Evolutionary conservation across 2,113 vertebrate genomes (phyloP).

Genomic region (Pungitius pungitius): DNA sequence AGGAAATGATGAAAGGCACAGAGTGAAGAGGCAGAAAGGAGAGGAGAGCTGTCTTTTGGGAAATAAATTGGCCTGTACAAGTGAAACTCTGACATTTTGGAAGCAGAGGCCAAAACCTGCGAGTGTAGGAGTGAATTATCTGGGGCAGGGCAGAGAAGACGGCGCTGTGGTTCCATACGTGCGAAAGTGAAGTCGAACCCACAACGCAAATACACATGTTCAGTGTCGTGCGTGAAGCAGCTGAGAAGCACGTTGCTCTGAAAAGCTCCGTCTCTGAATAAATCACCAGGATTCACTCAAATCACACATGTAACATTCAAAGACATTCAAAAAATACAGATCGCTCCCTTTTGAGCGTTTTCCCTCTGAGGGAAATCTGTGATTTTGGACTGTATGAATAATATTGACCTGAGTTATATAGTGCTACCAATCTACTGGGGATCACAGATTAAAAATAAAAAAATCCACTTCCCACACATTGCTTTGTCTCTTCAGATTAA

Average conservation of each 20-base stretch:
- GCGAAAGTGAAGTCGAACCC: conserved; percentile 26
- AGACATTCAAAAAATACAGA: not conserved
- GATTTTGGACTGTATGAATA: not conserved
- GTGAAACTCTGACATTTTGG: conserved; percentile 21
- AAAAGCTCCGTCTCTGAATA: conserved; percentile 17
- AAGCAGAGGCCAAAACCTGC: conserved; percentile 32
- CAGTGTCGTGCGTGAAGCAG: not conserved
- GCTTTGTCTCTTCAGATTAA: conserved; percentile 1
- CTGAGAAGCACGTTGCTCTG: not conserved
- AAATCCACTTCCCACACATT: not conserved
- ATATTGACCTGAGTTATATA: not conserved
- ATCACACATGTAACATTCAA: conserved; percentile 27
- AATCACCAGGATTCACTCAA: conserved; percentile 12
- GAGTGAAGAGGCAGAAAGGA: not conserved
- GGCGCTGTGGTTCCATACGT: conserved; percentile 30
- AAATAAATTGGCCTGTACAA: conserved; percentile 22
- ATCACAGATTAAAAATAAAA: not conserved
- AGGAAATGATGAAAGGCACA: not conserved
- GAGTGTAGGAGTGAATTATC: conserved; percentile 46
- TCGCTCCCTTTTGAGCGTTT: not conserved
- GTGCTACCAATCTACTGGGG: not conserved
- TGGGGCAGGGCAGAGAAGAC: conserved; percentile 43
- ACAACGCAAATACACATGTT: not conserved
- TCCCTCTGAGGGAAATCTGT: not conserved
- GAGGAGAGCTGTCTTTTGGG: conserved; percentile 9